Percentiles rank a stretch among this genome's conserved stretches.
Conservation (phyloP, 2,113 vertebrate genomes). For the Toxotes chatareus region DNA sequence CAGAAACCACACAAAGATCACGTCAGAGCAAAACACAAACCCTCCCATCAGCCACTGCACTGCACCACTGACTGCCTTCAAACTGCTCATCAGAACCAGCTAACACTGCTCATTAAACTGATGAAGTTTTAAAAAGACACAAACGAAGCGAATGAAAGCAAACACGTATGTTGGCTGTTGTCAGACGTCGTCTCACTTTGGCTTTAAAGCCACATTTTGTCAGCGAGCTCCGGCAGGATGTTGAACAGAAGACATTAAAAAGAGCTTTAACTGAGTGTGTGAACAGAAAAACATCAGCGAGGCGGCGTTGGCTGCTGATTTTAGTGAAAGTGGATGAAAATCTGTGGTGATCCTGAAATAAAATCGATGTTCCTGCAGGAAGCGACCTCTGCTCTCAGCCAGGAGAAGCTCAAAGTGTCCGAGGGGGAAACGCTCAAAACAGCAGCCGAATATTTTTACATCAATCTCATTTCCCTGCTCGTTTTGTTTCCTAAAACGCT, state of each 20-base stretch:
- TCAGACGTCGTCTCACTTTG: too few species aligned
- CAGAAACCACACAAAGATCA: too few species aligned
- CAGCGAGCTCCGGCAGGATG: not conserved
- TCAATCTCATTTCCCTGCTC: constrained; percentile 66
- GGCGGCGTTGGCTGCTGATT: constrained; percentile 13
- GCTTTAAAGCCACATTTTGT: too few species aligned
- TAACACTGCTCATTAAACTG: too few species aligned
- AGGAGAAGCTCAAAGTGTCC: constrained; percentile 1
- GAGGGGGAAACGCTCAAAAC: constrained; percentile 22
- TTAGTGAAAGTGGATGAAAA: constrained; percentile 19
- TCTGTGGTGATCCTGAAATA: constrained; percentile 33
- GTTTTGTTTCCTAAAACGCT: constrained; percentile 66
- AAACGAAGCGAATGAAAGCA: too few species aligned
- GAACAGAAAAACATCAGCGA: not conserved
- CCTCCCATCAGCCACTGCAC: too few species aligned
- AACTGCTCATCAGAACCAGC: too few species aligned
- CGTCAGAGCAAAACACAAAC: too few species aligned
- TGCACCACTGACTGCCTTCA: too few species aligned
- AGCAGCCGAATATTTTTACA: constrained; percentile 57
- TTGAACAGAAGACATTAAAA: not conserved
- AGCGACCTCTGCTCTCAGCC: constrained; percentile 43
- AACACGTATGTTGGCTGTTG: too few species aligned
- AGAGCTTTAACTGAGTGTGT: not conserved
- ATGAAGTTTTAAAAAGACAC: too few species aligned
- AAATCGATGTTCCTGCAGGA: constrained; percentile 55